These are phyloP conservation scores for Rotaria sp. DNA, from an alignment of 2,888 invertebrate species.

Conservation along the genomic window DNA sequence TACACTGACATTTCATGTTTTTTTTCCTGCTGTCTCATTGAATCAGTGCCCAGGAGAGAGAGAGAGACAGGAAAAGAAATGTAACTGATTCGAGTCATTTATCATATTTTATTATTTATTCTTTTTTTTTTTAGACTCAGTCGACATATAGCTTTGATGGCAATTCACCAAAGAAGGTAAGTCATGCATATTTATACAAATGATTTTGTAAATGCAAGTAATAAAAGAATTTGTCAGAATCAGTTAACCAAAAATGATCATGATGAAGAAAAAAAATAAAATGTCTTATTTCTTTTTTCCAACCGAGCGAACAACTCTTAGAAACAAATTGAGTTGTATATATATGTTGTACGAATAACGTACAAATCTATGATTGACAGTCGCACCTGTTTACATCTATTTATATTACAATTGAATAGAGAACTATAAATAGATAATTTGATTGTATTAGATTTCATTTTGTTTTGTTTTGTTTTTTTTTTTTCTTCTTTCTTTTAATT, in stretches of 20 bases:
- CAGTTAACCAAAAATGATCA: neutral
- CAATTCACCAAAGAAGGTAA: conserved; percentile 27
- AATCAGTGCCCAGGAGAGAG: neutral
- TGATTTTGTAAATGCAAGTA: neutral
- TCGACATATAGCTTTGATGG: conserved; percentile 26
- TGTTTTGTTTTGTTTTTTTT: neutral
- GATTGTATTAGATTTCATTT: neutral
- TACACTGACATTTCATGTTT: conserved; percentile 11
- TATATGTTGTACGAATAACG: neutral
- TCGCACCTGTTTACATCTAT: neutral
- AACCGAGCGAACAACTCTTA: neutral
- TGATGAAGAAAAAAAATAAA: neutral
- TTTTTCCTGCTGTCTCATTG: conserved; percentile 12
- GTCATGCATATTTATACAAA: neutral
- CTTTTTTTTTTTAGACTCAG: conserved; percentile 11
- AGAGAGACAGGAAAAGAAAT: neutral
- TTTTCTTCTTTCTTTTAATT: neutral
- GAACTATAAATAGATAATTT: neutral
- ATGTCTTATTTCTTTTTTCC: neutral
- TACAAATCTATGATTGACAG: neutral
- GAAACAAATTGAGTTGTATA: neutral
- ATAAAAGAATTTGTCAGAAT: neutral
- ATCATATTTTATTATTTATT: neutral
- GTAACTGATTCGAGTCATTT: conserved; percentile 5
- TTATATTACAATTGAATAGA: neutral